Evolutionary conservation across 2,113 vertebrate genomes (phyloP).

Genomic region (Orthonyx spaldingii): DNA sequence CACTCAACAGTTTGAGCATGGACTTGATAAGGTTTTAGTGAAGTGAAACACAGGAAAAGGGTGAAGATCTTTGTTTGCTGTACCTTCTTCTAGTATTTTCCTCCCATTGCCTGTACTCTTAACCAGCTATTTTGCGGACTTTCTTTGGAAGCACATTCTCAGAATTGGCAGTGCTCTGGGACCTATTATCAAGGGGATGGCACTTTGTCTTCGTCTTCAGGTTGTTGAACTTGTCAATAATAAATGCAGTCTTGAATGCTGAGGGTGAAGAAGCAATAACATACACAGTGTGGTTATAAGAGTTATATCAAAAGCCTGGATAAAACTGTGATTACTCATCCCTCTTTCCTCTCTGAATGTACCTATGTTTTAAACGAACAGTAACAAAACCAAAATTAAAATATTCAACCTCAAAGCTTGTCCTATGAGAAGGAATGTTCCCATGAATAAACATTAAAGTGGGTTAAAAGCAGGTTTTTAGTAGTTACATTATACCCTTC

Average conservation of each 20-base stretch:
- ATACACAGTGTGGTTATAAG: neutral
- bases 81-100: neutral
- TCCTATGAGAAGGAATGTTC: neutral
- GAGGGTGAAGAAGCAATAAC: neutral
- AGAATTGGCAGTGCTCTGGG: neutral
- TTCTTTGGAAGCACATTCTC: neutral
- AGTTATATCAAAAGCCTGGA: neutral
- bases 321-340: neutral
- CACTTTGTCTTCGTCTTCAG: neutral
- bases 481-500: neutral
- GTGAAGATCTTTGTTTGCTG: neutral
- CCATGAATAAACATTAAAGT: neutral
- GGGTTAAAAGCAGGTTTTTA: neutral
- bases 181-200: neutral
- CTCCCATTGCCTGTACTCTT: neutral
- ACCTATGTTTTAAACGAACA: neutral
- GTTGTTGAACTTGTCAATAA: neutral
- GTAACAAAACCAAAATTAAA: neutral
- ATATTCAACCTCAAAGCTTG: neutral
- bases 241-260: neutral
- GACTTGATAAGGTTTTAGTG: neutral
- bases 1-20: neutral
- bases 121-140: neutral
- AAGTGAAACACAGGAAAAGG: neutral
- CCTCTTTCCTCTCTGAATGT: accelerated